Evolutionary conservation across 2,888 invertebrate genomes (phyloP).

Genomic region (Kuschelorhynchus macadamiae): DNA sequence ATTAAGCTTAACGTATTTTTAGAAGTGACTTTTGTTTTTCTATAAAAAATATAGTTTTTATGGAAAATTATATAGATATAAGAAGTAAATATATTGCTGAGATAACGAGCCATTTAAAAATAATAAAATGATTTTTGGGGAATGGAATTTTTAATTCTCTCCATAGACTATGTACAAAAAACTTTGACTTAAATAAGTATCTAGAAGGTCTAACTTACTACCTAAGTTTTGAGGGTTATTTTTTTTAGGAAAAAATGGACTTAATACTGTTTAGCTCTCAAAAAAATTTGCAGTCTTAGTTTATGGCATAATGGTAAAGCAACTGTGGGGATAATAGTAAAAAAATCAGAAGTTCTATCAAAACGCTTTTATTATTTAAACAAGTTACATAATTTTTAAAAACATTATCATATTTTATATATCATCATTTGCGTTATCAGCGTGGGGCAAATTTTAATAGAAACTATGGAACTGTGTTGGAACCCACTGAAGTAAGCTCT

Average conservation of each 20-base stretch:
- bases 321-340: background rate
- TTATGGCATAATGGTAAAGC: background rate
- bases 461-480: conserved; percentile 1
- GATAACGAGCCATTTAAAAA: background rate
- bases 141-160: background rate
- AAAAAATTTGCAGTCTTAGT: conserved; percentile 2
- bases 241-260: conserved; percentile 11
- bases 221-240: background rate
- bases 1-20: too few relatives aligned
- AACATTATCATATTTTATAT: conserved; percentile 6
- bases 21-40: too few relatives aligned
- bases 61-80: background rate
- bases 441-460: conserved; percentile 8
- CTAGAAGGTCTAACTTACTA: too few relatives aligned
- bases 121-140: background rate
- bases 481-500: conserved; percentile 23
- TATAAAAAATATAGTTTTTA: too few relatives aligned
- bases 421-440: conserved; percentile 11
- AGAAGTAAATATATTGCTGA: background rate
- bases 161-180: too few relatives aligned
- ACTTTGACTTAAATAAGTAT: too few relatives aligned
- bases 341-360: background rate
- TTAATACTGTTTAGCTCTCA: conserved; percentile 10
- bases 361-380: conserved; percentile 8
- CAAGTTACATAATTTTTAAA: background rate